phyloP scores from a whole-genome alignment of 1,140 invertebrate genomes.

The Anastrepha obliqua region DNA sequence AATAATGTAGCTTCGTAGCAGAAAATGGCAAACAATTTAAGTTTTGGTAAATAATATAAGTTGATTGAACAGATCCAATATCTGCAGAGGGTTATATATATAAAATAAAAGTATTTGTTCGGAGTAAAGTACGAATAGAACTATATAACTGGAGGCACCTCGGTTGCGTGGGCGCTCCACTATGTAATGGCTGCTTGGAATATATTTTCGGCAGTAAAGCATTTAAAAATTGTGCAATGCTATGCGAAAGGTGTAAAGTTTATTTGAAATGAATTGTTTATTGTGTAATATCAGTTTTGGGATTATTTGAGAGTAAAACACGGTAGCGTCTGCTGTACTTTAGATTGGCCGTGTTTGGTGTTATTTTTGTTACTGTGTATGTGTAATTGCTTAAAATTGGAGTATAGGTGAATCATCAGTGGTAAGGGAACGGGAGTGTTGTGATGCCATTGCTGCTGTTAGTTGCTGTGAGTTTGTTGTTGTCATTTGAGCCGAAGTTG shows the following conservation, averaged over 20 bases:
- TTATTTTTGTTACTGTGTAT: constrained; percentile 25
- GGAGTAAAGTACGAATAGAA: background rate
- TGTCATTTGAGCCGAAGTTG: constrained; percentile 5
- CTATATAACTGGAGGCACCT: background rate
- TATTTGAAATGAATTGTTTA: background rate
- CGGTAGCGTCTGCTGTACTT: background rate
- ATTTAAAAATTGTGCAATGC: background rate
- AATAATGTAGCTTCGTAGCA: constrained; percentile 38
- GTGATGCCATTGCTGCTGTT: constrained; percentile 11
- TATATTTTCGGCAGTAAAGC: background rate
- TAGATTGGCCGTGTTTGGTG: background rate
- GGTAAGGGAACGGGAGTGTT: background rate
- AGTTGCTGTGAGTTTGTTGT: background rate
- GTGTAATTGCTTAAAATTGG: constrained; percentile 6
- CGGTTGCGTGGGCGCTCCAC: constrained; percentile 3
- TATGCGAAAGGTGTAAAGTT: background rate
- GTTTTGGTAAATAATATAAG: constrained; percentile 23
- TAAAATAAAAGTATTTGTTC: background rate
- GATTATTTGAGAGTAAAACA: background rate
- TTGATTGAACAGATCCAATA: background rate
- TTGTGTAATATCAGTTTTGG: background rate
- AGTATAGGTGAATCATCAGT: background rate
- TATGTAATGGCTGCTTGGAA: background rate
- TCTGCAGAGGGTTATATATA: background rate
- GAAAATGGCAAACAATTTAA: constrained; percentile 52